These are phyloP conservation scores for Acrocephalus arundinaceus DNA, from an alignment of 2,113 vertebrate genomes.

Conservation along the genomic window DNA sequence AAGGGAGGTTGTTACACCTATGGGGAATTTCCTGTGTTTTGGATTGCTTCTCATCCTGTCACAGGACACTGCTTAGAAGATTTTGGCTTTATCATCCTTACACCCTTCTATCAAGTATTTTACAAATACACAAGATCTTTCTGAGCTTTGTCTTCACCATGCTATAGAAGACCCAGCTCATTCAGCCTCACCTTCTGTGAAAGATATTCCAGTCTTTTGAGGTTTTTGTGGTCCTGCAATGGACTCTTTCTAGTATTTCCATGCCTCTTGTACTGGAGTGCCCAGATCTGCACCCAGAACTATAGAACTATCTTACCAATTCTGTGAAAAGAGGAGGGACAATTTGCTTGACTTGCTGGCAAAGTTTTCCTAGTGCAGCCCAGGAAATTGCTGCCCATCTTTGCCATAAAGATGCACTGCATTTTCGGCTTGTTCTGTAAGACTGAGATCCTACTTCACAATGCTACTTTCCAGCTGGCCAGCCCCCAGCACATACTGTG, in stretches of 20 bases:
- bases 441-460: neutral
- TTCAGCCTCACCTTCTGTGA: neutral
- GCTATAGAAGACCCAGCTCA: neutral
- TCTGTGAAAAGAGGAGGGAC: neutral
- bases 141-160: neutral
- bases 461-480: neutral
- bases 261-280: neutral
- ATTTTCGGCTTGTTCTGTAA: neutral
- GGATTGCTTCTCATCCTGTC: neutral
- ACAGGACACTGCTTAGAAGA: neutral
- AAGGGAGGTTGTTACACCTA: fast-evolving
- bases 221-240: neutral
- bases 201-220: neutral
- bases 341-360: neutral
- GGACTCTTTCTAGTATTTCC: neutral
- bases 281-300: neutral
- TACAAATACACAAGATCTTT: neutral
- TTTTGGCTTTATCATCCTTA: neutral
- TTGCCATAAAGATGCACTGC: neutral
- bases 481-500: neutral
- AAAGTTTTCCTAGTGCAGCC: neutral
- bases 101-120: neutral
- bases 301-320: neutral
- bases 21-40: neutral
- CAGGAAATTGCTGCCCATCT: neutral